Evolutionary conservation across 2,113 vertebrate species (phyloP), one percentile per base, ranked within the genome.

Genomic region (Python bivittatus): DNA sequence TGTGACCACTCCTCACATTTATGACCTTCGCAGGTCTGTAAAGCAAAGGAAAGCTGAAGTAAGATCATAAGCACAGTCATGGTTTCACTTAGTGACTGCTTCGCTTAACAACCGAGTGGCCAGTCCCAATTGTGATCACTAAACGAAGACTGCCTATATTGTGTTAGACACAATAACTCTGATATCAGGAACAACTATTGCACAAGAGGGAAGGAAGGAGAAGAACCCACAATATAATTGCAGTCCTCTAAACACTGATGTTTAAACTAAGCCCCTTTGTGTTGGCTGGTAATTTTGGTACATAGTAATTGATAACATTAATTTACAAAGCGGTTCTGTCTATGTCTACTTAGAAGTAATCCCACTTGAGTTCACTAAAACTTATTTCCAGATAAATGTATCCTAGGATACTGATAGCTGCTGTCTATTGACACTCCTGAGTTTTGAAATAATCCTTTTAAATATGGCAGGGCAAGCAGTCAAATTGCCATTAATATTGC

Each of bases 371-470:
- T 60, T 29, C 13, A 42, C 11, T 61, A 27, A 27, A 22, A 22
- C 3, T 52, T 89, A 53, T 25, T 89, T 9, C 17, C 60, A 68
- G 25, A 3, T 20, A 64, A 52, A 27, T 11, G 10, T 27, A n/a
- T 86, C 53, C 53, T n/a, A 86, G 29, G 53, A 29, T 86, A 54
- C 52, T n/a, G 44, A 85, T 84, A 92, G 0, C 0, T 22, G 2
- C 58, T 93, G 8, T 42, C 9, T 88, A 1, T 0, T 64, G 94
- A 95, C 1, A 0, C 93, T 90, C 68, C 48, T 25, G 61, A 64
- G 89, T 93, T 94, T 94, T 90, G 88, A 89, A 93, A 93, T 89
- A 53, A 56, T 91, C 52, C 58, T 88, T 6, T 84, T 84, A 56
- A 33, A 86, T 56, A 6, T 92, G 53, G 57, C 6, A 83, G 91